A percentile compares a stretch with the other conserved stretches of the same genome.
These are phyloP conservation scores for Montipora efflorescens DNA, from an alignment of 64 coral and sea anemone genomes.

Conservation along the genomic window DNA sequence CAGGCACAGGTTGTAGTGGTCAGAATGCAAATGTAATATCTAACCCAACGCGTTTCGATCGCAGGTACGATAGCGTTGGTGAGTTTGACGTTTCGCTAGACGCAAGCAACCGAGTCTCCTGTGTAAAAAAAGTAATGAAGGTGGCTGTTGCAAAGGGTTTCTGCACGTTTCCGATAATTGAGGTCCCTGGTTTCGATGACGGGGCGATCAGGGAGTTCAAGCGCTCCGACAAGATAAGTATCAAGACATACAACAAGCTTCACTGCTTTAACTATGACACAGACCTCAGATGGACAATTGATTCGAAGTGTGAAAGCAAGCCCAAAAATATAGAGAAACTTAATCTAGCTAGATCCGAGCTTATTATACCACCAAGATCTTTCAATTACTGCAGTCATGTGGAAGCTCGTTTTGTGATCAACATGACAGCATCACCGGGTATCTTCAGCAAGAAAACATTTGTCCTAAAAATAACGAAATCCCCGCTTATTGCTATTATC, in stretches of 20 bases:
- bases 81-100: neutral
- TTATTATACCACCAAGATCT: neutral
- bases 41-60: neutral
- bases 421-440: neutral
- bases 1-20: neutral
- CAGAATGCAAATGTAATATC: too few relatives aligned
- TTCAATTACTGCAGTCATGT: neutral
- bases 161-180: constrained; percentile 12
- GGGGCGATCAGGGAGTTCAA: neutral
- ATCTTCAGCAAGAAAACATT: neutral
- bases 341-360: neutral
- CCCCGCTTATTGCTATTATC: neutral
- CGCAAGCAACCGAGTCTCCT: constrained; percentile 2
- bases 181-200: neutral
- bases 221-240: constrained; percentile 17
- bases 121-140: neutral
- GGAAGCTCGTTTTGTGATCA: constrained; percentile 14
- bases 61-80: neutral
- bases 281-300: neutral
- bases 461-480: neutral
- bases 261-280: neutral
- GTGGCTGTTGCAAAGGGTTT: neutral
- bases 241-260: constrained; percentile 10
- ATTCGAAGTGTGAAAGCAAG: too few relatives aligned
- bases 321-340: neutral